Conservation (phyloP, 2,113 vertebrate genomes). For the Desmodus rotundus region DNA sequence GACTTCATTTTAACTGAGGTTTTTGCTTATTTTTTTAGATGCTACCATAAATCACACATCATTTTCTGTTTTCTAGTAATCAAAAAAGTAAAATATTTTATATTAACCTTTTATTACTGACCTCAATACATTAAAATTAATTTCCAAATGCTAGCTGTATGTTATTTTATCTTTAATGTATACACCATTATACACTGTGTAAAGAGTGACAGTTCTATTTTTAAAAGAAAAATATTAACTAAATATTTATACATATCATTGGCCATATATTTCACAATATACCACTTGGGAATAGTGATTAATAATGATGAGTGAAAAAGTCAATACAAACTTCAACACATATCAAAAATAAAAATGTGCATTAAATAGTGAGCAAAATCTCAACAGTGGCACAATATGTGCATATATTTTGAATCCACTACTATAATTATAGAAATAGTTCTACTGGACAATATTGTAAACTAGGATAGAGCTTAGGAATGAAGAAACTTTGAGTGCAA, state of each 20-base stretch:
- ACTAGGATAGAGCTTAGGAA: neutral
- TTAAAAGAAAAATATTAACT: neutral
- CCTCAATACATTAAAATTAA: neutral
- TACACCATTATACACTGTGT: too few relatives aligned
- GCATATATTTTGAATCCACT: neutral
- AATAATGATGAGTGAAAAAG: neutral
- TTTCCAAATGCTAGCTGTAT: neutral
- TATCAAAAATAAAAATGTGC: neutral
- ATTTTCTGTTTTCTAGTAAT: neutral
- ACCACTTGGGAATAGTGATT: neutral
- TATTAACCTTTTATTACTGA: neutral
- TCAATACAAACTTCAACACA: neutral
- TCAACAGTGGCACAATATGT: neutral
- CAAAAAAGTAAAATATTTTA: neutral
- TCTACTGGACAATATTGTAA: neutral
- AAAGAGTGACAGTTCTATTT: too few relatives aligned
- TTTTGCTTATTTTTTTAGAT: neutral
- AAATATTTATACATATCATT: neutral
- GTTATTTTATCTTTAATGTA: too few relatives aligned
- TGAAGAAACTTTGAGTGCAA: neutral
- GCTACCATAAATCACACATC: neutral
- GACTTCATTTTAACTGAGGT: neutral
- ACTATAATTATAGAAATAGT: neutral
- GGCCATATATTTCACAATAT: neutral
- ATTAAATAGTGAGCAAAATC: neutral